These are phyloP conservation scores for Sturmia bella DNA, from an alignment of 2,888 invertebrate species.

Conservation along the genomic window DNA sequence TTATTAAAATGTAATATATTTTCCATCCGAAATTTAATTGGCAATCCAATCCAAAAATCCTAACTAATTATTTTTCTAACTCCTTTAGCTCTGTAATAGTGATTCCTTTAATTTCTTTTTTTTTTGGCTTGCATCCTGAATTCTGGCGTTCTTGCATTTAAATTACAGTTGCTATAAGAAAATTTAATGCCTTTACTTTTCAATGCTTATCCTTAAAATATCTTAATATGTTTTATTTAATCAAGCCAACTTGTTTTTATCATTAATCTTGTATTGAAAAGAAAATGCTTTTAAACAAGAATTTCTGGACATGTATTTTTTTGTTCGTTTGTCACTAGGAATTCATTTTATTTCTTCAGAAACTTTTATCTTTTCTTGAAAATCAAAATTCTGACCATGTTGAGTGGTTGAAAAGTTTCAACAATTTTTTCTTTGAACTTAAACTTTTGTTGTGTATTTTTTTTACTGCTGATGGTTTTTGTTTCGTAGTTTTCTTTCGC, in stretches of 20 bases:
- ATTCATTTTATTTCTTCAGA: constrained; percentile 14
- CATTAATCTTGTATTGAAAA: constrained; percentile 33
- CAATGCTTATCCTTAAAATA: background rate
- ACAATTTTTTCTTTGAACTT: constrained; percentile 59
- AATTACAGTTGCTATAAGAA: too few species aligned
- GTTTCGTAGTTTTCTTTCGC: background rate
- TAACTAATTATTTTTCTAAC: too few species aligned
- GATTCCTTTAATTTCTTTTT: too few species aligned
- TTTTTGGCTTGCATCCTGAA: too few species aligned
- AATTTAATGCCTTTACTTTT: background rate
- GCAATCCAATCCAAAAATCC: too few species aligned
- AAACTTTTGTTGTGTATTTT: constrained; percentile 35
- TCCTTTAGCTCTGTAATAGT: too few species aligned
- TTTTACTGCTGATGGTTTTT: background rate
- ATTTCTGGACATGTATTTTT: background rate
- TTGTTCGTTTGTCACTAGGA: constrained; percentile 13
- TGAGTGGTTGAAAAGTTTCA: constrained; percentile 36
- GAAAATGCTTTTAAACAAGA: constrained; percentile 1
- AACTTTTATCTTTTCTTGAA: constrained; percentile 44
- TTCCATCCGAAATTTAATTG: too few species aligned
- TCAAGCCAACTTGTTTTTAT: constrained; percentile 38
- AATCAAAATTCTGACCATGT: constrained; percentile 54
- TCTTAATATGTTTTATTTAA: constrained; percentile 32
- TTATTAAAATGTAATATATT: too few species aligned
- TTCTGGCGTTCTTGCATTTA: too few species aligned